Base-by-base conservation (phyloP, 2,888 invertebrate species). In the Acleris emargana region DNA sequence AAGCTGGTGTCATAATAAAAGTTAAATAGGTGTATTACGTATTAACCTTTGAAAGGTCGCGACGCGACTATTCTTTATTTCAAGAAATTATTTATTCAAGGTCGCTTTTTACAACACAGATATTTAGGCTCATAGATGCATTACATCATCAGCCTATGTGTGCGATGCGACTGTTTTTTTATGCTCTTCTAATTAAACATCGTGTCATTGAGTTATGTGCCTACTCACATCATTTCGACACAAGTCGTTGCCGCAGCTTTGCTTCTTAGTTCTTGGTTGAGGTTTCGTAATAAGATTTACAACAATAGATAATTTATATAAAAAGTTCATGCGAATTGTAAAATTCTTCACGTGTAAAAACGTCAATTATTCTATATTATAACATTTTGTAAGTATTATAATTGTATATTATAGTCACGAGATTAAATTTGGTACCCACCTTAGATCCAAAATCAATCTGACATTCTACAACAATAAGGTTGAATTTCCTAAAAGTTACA, bases 1-100 rank as follows among this genome's bases (percentile, higher is more conserved):
- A 79, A 76, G 79, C 80, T 76, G 76, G 80, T 83, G 81, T 77
- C 80, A 83, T 86, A 38, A 89, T 88, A 88, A 88, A 88, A 87
- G 82, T 84, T 82, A 88, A n/a, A 16, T 16, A 45, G 87, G 85
- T 84, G 84, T 58, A 53, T 38, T 50, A 22, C 83, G 38, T 38
- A 38, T 87, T 89, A 88, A 90, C 90, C 90, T 91, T 91, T 88
- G 77, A 80, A 86, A 80, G 57, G 60, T 66, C 60, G 87, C 87
- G 89, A 88, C 88, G 73, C 72, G 67, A 78, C 73, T 77, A 78
- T 80, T 80, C 77, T 80, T 81, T 79, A 82, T 80, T 83, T 86
- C 81, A 83, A 84, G 87, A 89, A 91, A 88, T 88, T 88, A 84
- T 32, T 79, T 74, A 84, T 84, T 84, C 86, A 90, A 89, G 88